Evolutionary conservation across 2,888 invertebrate genomes (phyloP).

Genomic region (Diplazon laetatorius): DNA sequence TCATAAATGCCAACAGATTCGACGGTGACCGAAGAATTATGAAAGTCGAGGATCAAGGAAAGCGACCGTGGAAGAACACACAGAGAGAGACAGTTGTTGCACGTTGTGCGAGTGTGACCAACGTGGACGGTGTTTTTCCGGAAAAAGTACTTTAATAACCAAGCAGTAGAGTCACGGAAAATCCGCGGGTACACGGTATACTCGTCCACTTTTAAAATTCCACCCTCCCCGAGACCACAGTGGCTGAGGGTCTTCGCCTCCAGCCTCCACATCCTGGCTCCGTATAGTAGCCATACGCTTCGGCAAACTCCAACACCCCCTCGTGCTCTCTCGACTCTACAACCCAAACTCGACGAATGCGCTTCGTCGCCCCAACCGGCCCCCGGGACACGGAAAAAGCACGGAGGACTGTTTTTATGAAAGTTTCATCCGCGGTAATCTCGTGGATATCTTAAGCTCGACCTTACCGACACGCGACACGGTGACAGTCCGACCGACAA

Average conservation of each 20-base stretch:
- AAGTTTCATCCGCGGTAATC: slow-evolving; percentile 77
- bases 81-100: slow-evolving; percentile 9
- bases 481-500: slow-evolving; percentile 17
- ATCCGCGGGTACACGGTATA: slow-evolving; percentile 27
- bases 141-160: slow-evolving; percentile 49
- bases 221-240: too few relatives aligned
- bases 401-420: slow-evolving; percentile 71
- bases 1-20: background rate
- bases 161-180: slow-evolving; percentile 38
- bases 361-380: slow-evolving; percentile 22
- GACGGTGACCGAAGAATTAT: background rate
- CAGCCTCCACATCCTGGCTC: too few relatives aligned
- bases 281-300: slow-evolving; percentile 11
- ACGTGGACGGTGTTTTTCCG: slow-evolving; percentile 4
- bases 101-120: background rate
- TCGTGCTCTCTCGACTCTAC: slow-evolving; percentile 20
- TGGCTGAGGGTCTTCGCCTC: too few relatives aligned
- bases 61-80: slow-evolving; percentile 11
- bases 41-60: slow-evolving; percentile 17
- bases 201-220: slow-evolving; percentile 57
- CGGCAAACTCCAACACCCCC: slow-evolving; percentile 21
- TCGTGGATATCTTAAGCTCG: slow-evolving; percentile 61
- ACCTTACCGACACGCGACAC: slow-evolving; percentile 19
- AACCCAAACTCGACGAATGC: slow-evolving; percentile 36
- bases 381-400: slow-evolving; percentile 31